phyloP scores from a whole-genome alignment of 1,140 invertebrate species.

The Gryon sp. region DNA sequence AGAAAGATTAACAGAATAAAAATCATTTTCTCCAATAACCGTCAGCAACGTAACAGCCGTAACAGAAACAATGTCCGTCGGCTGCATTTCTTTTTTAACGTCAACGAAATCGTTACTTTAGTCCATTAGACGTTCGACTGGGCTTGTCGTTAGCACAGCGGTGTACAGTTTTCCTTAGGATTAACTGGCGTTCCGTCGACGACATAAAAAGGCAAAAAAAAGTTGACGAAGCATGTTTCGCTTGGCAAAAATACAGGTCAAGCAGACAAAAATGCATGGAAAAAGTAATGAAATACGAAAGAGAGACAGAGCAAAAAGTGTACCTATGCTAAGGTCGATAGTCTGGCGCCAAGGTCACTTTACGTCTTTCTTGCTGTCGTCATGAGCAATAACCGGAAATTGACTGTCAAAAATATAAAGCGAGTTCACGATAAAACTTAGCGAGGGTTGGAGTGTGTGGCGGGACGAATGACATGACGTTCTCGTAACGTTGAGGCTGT shows the following conservation, averaged over 20 bases:
- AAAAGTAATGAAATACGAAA: neutral
- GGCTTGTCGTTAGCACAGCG: slow-evolving; percentile 9
- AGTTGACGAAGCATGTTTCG: neutral
- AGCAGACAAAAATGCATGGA: neutral
- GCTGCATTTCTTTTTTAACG: slow-evolving; percentile 13
- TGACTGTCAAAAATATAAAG: neutral
- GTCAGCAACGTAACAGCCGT: neutral
- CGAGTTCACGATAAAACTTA: neutral
- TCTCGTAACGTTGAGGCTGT: slow-evolving; percentile 70
- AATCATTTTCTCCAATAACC: neutral
- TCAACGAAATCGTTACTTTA: slow-evolving; percentile 7
- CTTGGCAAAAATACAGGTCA: slow-evolving; percentile 18
- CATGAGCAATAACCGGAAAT: too few species aligned
- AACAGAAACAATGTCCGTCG: neutral
- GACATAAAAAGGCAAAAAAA: neutral
- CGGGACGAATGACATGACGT: slow-evolving; percentile 28
- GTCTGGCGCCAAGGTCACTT: neutral
- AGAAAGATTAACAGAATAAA: too few species aligned
- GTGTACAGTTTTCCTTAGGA: slow-evolving; percentile 15
- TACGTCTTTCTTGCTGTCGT: neutral
- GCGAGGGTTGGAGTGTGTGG: too few species aligned
- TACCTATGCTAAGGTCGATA: neutral
- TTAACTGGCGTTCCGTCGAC: slow-evolving; percentile 4
- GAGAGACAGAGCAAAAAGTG: neutral
- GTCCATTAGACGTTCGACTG: slow-evolving; percentile 20